Conservation (phyloP, 1,140 invertebrate species). For the Centruroides vittatus region DNA sequence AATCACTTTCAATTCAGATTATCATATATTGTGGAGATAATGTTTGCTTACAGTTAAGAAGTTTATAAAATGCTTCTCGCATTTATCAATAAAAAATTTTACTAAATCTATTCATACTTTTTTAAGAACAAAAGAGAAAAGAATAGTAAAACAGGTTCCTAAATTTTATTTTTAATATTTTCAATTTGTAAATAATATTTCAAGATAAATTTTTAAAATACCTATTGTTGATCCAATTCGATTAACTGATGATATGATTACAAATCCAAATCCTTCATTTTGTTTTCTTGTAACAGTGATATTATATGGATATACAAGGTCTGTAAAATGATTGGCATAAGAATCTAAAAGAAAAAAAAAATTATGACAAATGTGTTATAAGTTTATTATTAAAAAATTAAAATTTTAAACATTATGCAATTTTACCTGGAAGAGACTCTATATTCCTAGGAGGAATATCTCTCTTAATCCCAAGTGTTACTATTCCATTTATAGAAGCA, state of each 20-base stretch:
- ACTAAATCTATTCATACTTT: too few relatives aligned
- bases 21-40: too few relatives aligned
- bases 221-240: conserved; percentile 77
- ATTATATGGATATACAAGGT: conserved; percentile 46
- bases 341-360: conserved; percentile 8
- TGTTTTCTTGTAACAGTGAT: conserved; percentile 62
- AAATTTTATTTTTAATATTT: too few relatives aligned
- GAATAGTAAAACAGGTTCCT: too few relatives aligned
- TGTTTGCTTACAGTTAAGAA: too few relatives aligned
- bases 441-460: conserved; percentile 28
- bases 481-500: conserved; percentile 58
- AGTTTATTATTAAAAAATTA: neutral
- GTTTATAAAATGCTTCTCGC: too few relatives aligned
- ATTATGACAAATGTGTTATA: neutral
- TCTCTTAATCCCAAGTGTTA: conserved; percentile 52
- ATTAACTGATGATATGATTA: conserved; percentile 89
- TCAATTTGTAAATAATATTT: too few relatives aligned
- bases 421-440: conserved; percentile 1
- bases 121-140: too few relatives aligned
- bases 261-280: conserved; percentile 96
- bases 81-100: too few relatives aligned
- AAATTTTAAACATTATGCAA: neutral
- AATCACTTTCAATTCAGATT: too few relatives aligned
- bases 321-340: neutral
- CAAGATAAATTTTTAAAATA: neutral